Evolutionary conservation across 2,888 invertebrate species (phyloP).

Genomic region (Spilarctia lutea): DNA sequence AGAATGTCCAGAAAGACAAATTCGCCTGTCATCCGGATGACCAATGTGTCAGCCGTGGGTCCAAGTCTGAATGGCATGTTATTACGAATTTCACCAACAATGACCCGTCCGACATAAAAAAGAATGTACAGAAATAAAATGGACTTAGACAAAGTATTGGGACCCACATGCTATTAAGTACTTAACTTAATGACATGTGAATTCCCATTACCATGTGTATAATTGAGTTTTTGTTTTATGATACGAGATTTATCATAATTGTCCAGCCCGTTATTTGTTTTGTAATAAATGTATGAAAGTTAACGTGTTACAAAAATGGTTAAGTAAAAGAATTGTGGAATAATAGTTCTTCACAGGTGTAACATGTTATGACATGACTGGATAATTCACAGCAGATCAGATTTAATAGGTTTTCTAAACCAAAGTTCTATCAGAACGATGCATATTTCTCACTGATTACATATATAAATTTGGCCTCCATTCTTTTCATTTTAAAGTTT

Average conservation of each 20-base stretch:
- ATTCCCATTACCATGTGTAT: neutral
- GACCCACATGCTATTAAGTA: neutral
- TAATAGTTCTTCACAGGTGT: neutral
- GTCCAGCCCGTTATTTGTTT: neutral
- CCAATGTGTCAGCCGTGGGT: neutral
- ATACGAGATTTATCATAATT: neutral
- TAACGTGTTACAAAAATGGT: neutral
- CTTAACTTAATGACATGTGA: neutral
- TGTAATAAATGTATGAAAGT: neutral
- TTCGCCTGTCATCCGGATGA: neutral
- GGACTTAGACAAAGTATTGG: neutral
- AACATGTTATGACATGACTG: neutral
- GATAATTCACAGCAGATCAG: neutral
- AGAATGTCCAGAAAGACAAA: conserved; percentile 1
- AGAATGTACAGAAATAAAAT: neutral
- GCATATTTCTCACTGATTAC: neutral
- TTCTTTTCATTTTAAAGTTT: neutral
- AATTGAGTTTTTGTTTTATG: neutral
- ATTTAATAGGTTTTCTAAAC: neutral
- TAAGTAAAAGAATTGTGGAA: neutral
- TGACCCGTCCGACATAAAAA: neutral
- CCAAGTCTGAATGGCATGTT: neutral
- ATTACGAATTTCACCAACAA: conserved; percentile 2
- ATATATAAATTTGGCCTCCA: neutral
- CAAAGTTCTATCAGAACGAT: too few species aligned